phyloP scores from a whole-genome alignment of 1,140 invertebrate species.

The Brachystomella parvula region DNA sequence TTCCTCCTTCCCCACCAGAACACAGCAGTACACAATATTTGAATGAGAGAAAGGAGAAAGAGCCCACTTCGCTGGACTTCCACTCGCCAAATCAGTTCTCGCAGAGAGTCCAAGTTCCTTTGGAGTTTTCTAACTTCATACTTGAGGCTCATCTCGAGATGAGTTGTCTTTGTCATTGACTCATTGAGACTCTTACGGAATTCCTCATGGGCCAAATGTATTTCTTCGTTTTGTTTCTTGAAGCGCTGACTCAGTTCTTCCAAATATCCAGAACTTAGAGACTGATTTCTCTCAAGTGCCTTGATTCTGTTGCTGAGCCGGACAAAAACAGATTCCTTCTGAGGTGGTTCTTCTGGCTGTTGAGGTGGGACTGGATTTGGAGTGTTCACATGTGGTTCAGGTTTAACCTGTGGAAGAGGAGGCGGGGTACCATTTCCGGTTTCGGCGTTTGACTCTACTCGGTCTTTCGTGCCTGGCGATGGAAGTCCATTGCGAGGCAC shows the following conservation, averaged over 20 bases:
- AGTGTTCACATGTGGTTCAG: background rate
- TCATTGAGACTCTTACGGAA: constrained; percentile 28
- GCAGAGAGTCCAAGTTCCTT: constrained; percentile 24
- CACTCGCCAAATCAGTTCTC: constrained; percentile 27
- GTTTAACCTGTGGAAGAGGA: background rate
- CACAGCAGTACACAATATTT: constrained; percentile 15
- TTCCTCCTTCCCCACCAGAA: constrained; percentile 2
- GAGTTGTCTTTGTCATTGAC: constrained; percentile 15
- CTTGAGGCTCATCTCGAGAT: constrained; percentile 23
- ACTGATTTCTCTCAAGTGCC: constrained; percentile 91
- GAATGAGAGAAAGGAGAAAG: constrained; percentile 25
- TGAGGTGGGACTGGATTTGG: constrained; percentile 1
- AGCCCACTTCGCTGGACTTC: constrained; percentile 33
- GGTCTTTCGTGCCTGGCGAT: background rate
- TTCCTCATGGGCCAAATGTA: constrained; percentile 12
- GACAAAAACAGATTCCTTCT: constrained; percentile 92
- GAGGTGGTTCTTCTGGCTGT: constrained; percentile 39
- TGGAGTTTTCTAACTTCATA: constrained; percentile 20
- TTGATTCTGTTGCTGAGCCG: constrained; percentile 91
- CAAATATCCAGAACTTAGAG: constrained; percentile 86
- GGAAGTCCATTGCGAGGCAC: background rate
- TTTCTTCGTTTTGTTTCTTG: constrained; percentile 89
- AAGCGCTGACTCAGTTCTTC: constrained; percentile 89
- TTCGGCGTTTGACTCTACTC: background rate
- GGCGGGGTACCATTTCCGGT: background rate